phyloP scores from a whole-genome alignment of 2,888 invertebrate genomes.

The Ophonus ardosiacus region DNA sequence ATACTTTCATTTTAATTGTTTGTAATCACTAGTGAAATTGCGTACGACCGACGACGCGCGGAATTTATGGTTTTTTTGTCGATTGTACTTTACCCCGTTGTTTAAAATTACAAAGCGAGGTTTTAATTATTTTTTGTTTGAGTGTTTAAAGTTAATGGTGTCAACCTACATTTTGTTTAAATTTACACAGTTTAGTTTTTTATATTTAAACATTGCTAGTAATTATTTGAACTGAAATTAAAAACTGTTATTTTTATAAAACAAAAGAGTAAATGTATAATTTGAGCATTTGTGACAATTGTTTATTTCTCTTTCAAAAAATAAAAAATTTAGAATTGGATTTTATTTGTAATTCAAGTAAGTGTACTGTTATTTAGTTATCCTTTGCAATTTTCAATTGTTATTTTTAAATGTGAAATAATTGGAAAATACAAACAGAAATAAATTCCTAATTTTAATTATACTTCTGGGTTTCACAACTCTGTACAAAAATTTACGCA shows the following conservation, averaged over 20 bases:
- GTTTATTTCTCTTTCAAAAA: neutral
- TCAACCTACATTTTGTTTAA: slow-evolving; percentile 45
- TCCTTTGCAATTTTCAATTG: neutral
- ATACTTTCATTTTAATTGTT: slow-evolving; percentile 52
- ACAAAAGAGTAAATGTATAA: neutral
- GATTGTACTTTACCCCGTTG: slow-evolving; percentile 12
- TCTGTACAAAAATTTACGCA: too few relatives aligned
- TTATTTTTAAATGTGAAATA: neutral
- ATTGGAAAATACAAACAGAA: neutral
- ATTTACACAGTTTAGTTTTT: slow-evolving; percentile 19
- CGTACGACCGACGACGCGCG: slow-evolving; percentile 3
- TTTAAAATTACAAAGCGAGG: slow-evolving; percentile 55
- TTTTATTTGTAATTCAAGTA: neutral
- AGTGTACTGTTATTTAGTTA: neutral
- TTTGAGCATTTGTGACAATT: neutral
- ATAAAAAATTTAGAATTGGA: neutral
- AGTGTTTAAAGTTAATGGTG: slow-evolving; percentile 52
- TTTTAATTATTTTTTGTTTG: slow-evolving; percentile 56
- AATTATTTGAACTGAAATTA: slow-evolving; percentile 39
- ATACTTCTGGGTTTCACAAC: too few relatives aligned
- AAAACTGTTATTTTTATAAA: slow-evolving; percentile 30
- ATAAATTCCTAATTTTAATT: neutral
- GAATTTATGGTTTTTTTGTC: slow-evolving; percentile 46
- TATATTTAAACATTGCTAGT: slow-evolving; percentile 27
- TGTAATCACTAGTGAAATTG: slow-evolving; percentile 42